phyloP scores from a whole-genome alignment of 2,888 invertebrate genomes.

The Auanema sp. region DNA sequence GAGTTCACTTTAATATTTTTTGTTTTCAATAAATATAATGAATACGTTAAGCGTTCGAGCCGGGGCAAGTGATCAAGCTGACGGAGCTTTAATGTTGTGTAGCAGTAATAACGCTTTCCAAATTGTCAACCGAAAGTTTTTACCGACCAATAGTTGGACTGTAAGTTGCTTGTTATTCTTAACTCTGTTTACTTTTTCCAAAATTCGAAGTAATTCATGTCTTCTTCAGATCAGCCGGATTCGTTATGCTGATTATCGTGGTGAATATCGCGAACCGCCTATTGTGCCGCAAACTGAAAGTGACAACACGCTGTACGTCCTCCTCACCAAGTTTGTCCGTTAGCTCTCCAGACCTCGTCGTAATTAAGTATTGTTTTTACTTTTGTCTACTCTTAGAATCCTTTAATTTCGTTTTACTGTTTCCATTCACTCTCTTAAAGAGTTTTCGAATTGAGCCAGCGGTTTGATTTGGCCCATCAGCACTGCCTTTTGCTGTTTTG shows the following conservation, averaged over 20 bases:
- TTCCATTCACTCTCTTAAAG: no score
- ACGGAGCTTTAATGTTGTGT: conserved; percentile 30
- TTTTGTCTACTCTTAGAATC: no score
- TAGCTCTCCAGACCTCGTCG: neutral
- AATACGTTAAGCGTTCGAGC: conserved; percentile 15
- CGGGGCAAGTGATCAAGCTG: conserved; percentile 18
- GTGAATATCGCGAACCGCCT: conserved; percentile 33
- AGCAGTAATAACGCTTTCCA: conserved; percentile 23
- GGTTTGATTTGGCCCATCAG: no score
- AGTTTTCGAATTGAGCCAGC: no score
- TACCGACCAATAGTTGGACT: neutral
- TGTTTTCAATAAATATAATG: neutral
- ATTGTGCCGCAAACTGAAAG: conserved; percentile 24
- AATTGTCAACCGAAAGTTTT: conserved; percentile 21
- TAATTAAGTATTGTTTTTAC: no score
- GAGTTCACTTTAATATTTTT: neutral
- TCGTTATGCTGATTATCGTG: conserved; percentile 35
- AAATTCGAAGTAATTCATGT: no score
- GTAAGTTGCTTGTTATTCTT: neutral
- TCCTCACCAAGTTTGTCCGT: conserved; percentile 18
- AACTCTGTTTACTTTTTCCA: neutral
- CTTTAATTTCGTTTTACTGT: no score
- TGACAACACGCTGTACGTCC: conserved; percentile 27
- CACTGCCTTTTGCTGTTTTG: no score
- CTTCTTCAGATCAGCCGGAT: conserved; percentile 29